phyloP scores from a whole-genome alignment of 2,797 vertebrate species.

The Rhinichthys osculus region DNA sequence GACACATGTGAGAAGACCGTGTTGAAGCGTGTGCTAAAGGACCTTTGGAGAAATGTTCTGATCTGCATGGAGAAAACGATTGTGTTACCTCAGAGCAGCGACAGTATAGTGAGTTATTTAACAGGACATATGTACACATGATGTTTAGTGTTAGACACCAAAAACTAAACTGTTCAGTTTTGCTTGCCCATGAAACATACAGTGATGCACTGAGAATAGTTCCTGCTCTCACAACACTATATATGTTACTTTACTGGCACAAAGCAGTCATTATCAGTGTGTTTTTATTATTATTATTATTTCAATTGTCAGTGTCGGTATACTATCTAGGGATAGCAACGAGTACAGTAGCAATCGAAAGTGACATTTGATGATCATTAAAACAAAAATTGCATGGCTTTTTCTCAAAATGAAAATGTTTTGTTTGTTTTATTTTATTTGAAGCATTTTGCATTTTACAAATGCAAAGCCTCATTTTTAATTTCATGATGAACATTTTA shows the following conservation, averaged over 20 bases:
- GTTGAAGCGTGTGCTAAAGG: conserved; percentile 94
- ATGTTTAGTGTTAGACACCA: no score
- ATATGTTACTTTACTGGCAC: background rate
- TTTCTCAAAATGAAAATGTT: background rate
- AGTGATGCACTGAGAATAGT: background rate
- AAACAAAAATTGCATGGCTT: background rate
- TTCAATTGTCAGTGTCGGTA: background rate
- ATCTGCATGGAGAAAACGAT: conserved; percentile 92
- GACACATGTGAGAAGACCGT: conserved; percentile 95
- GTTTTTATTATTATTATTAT: background rate
- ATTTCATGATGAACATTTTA: background rate
- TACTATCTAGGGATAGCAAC: background rate
- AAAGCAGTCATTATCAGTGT: background rate
- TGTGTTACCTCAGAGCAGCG: conserved; percentile 91
- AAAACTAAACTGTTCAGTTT: background rate
- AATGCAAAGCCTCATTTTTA: background rate
- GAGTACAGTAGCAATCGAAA: no score
- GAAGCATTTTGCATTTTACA: background rate
- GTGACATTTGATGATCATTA: background rate
- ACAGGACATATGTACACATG: background rate
- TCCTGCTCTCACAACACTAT: background rate
- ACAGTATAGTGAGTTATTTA: conserved; percentile 85
- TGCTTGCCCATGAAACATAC: background rate
- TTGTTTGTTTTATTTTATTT: background rate
- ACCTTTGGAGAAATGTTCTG: conserved; percentile 94